A percentile compares a stretch with the other conserved stretches of the same genome.
Evolutionary conservation across 2,113 vertebrate genomes (phyloP).

Genomic region (Cyanistes caeruleus): DNA sequence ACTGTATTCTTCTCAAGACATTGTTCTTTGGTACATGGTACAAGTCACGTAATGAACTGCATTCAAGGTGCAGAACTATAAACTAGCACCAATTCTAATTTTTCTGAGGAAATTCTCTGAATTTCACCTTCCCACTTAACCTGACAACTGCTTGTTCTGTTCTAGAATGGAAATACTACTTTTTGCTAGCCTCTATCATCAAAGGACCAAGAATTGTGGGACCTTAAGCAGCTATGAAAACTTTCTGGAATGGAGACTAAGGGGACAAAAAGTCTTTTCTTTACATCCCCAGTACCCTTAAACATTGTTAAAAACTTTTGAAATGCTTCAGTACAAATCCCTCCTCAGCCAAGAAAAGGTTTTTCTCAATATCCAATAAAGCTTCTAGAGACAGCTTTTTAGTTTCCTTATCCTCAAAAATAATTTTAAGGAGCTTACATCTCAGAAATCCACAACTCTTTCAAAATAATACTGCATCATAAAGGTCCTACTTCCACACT

Average conservation of each 20-base stretch:
- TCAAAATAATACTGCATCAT: neutral
- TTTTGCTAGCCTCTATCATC: neutral
- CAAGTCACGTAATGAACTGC: neutral
- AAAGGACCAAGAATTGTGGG: neutral
- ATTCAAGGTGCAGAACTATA: neutral
- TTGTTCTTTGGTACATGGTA: neutral
- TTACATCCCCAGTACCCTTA: neutral
- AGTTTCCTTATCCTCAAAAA: neutral
- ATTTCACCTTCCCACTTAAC: neutral
- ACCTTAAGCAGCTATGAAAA: neutral
- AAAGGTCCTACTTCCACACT: neutral
- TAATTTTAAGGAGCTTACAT: neutral
- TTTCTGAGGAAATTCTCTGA: neutral
- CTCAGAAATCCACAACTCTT: neutral
- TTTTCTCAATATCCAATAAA: neutral
- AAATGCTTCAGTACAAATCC: neutral
- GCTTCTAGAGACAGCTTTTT: neutral
- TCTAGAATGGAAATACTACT: neutral
- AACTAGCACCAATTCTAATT: neutral
- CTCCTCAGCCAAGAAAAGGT: neutral
- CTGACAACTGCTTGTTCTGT: neutral
- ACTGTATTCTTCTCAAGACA: neutral
- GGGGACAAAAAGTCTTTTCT: neutral
- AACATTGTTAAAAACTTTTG: neutral
- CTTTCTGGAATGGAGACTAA: neutral